Evolutionary conservation across 1,140 invertebrate species (phyloP).

Genomic region (Brachionus sp.): DNA sequence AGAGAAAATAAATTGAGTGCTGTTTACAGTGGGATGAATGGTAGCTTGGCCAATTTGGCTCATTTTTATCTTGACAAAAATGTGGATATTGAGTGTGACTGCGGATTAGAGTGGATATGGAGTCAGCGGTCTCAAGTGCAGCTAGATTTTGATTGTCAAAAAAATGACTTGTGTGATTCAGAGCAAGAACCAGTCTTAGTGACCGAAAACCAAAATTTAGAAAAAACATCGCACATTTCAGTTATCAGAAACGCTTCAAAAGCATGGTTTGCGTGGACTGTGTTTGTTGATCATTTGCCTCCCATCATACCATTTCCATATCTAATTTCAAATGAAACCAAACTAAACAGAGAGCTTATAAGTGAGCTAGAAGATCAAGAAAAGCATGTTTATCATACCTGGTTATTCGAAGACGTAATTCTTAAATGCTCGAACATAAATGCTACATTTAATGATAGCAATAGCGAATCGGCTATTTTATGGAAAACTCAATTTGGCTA

Average conservation of each 20-base stretch:
- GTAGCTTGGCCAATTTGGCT: not conserved
- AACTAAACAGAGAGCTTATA: not conserved
- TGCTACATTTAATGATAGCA: not conserved
- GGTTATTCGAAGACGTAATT: not conserved
- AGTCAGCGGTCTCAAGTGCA: not conserved
- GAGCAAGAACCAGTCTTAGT: not conserved
- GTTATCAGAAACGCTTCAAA: not conserved
- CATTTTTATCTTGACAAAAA: conserved; percentile 4
- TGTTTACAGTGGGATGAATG: conserved; percentile 4
- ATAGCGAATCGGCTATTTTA: not conserved
- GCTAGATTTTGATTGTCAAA: not conserved
- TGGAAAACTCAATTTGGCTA: conserved; percentile 44
- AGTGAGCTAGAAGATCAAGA: conserved; percentile 1
- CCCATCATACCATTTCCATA: conserved; percentile 26
- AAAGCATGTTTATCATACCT: conserved; percentile 37
- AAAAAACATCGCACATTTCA: conserved; percentile 10
- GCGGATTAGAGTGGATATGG: not conserved
- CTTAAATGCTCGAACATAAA: conserved; percentile 25
- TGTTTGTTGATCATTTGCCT: conserved; percentile 22
- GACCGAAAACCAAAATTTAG: not conserved
- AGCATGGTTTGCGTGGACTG: conserved; percentile 43
- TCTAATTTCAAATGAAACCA: conserved; percentile 5
- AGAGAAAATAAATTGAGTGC: not conserved
- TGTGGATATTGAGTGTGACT: conserved; percentile 7
- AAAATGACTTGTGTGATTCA: not conserved